Percentiles rank a stretch among this genome's conserved stretches.
These are phyloP conservation scores for Byasa hedistus DNA, from an alignment of 2,888 invertebrate species.

Conservation along the genomic window DNA sequence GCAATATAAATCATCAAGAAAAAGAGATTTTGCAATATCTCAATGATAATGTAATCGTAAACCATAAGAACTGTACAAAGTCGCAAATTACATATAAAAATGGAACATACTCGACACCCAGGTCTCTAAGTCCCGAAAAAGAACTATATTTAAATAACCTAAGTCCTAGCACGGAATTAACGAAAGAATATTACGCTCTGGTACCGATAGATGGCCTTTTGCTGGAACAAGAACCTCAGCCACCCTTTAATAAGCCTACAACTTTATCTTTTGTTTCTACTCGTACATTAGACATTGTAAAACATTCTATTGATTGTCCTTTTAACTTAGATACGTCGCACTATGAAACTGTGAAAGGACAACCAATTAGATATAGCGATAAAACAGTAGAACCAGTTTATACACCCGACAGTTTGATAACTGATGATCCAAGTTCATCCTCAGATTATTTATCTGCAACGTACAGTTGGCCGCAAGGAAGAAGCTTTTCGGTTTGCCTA, in stretches of 20 bases:
- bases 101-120: constrained; percentile 72
- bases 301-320: constrained; percentile 70
- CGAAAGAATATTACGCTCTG: constrained; percentile 66
- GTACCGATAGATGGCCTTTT: constrained; percentile 63
- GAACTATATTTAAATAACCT: constrained; percentile 50
- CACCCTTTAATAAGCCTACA: constrained; percentile 56
- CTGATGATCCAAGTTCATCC: constrained; percentile 67
- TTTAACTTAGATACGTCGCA: constrained; percentile 32
- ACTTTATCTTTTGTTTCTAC: constrained; percentile 65
- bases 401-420: constrained; percentile 67
- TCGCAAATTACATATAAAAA: constrained; percentile 38
- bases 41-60: constrained; percentile 50
- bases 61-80: constrained; percentile 32
- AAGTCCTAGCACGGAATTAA: constrained; percentile 67
- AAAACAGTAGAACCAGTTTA: constrained; percentile 50
- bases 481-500: constrained; percentile 44
- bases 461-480: constrained; percentile 58
- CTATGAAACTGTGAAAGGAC: too few relatives aligned
- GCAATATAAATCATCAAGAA: constrained; percentile 71
- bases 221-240: constrained; percentile 71
- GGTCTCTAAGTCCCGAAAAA: constrained; percentile 63
- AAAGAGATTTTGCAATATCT: constrained; percentile 69
- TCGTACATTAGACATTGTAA: constrained; percentile 62
- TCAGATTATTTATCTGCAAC: constrained; percentile 71
- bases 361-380: constrained; percentile 33